Evolutionary conservation across 2,888 invertebrate species (phyloP).

Genomic region (Trichacis sp.): DNA sequence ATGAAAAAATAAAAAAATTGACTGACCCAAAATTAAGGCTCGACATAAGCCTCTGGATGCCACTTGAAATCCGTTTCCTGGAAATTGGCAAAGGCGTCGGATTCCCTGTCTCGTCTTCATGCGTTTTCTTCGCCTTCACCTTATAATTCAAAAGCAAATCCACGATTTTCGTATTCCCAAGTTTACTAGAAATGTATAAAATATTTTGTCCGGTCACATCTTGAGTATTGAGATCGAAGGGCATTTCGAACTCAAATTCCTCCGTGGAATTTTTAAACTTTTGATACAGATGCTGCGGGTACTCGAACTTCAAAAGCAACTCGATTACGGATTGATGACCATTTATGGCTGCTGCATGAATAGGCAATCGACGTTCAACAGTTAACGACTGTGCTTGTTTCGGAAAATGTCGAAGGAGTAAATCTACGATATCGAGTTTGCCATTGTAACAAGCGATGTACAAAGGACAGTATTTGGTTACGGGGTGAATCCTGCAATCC

Average conservation of each 20-base stretch:
- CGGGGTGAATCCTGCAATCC: slow-evolving; percentile 89
- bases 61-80: slow-evolving; percentile 83
- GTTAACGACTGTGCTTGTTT: slow-evolving; percentile 87
- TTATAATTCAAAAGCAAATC: slow-evolving; percentile 81
- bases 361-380: slow-evolving; percentile 91
- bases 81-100: slow-evolving; percentile 57
- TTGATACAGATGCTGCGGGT: slow-evolving; percentile 79
- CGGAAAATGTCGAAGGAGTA: slow-evolving; percentile 85
- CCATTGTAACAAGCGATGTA: slow-evolving; percentile 93
- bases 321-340: slow-evolving; percentile 85
- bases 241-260: slow-evolving; percentile 84
- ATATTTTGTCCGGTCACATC: slow-evolving; percentile 93
- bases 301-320: slow-evolving; percentile 83
- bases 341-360: slow-evolving; percentile 93
- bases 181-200: slow-evolving; percentile 88
- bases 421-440: slow-evolving; percentile 80
- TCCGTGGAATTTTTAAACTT: slow-evolving; percentile 77
- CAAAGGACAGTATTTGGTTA: slow-evolving; percentile 91
- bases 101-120: slow-evolving; percentile 68
- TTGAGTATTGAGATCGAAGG: slow-evolving; percentile 93
- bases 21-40: slow-evolving; percentile 76
- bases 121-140: slow-evolving; percentile 73
- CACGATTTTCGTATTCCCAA: slow-evolving; percentile 84
- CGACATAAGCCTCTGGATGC: slow-evolving; percentile 90
- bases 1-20: neutral